Conservation (phyloP, 2,113 vertebrate genomes). For the Misgurnus anguillicaudatus region DNA sequence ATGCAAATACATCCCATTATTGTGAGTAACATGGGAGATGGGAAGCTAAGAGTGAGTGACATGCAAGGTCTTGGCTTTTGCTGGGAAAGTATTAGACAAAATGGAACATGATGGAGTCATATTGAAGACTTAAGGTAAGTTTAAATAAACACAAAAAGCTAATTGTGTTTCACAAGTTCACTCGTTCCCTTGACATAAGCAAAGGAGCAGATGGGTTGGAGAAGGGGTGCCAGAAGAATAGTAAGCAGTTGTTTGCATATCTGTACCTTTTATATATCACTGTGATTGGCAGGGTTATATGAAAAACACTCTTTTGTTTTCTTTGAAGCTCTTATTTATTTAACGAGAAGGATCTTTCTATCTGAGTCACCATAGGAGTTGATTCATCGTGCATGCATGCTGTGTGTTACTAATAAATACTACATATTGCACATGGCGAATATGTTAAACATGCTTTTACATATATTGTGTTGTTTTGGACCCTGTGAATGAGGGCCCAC, state of each 20-base stretch:
- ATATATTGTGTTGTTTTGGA: too few species aligned
- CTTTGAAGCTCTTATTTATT: neutral
- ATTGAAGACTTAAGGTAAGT: constrained; percentile 20
- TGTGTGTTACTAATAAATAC: neutral
- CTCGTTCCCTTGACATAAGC: neutral
- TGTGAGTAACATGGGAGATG: constrained; percentile 43
- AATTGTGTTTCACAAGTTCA: constrained; percentile 1
- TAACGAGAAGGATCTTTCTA: neutral
- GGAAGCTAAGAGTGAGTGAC: constrained; percentile 44
- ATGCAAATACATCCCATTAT: constrained; percentile 54
- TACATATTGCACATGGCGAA: too few species aligned
- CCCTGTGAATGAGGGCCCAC: too few species aligned
- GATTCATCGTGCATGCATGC: neutral
- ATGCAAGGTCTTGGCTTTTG: constrained; percentile 31
- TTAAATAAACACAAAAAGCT: constrained; percentile 27
- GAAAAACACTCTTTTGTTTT: neutral
- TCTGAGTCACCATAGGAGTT: constrained; percentile 1
- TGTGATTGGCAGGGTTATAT: neutral
- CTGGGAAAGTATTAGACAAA: constrained; percentile 38
- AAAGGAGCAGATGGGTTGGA: neutral
- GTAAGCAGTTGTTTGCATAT: neutral
- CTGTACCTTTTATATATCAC: neutral
- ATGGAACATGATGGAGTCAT: constrained; percentile 30
- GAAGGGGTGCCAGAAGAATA: neutral
- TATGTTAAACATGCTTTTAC: too few species aligned